These are phyloP conservation scores for Timema cristinae DNA, from an alignment of 2,888 invertebrate genomes.

Conservation along the genomic window DNA sequence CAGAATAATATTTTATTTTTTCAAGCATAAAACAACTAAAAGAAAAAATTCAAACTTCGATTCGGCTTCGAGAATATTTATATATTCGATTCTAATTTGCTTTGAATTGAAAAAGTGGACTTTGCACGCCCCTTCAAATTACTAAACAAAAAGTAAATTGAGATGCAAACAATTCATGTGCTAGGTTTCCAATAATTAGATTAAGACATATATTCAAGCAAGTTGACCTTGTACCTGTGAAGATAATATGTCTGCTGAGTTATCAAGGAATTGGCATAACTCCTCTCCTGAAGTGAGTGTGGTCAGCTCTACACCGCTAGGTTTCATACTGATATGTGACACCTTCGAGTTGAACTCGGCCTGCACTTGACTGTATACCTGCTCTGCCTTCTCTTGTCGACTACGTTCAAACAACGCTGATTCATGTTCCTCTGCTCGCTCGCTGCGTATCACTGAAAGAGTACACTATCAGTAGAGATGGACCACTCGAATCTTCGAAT, in stretches of 20 bases:
- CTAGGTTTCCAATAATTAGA: neutral
- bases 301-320: constrained; percentile 11
- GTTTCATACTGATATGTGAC: constrained; percentile 10
- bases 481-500: too few species aligned
- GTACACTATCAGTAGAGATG: too few species aligned
- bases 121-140: too few species aligned
- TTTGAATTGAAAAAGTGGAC: too few species aligned
- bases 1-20: too few species aligned
- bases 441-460: constrained; percentile 44
- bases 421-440: constrained; percentile 43
- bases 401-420: constrained; percentile 48
- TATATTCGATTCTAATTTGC: too few species aligned
- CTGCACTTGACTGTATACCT: constrained; percentile 51
- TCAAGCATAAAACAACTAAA: too few species aligned
- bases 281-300: constrained; percentile 30
- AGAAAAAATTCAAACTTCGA: too few species aligned
- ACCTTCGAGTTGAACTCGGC: constrained; percentile 42
- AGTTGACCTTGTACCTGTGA: constrained; percentile 28
- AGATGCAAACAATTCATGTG: neutral
- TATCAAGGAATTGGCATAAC: constrained; percentile 29
- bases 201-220: neutral
- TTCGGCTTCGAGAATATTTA: too few species aligned
- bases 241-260: constrained; percentile 28
- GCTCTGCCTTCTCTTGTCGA: constrained; percentile 48
- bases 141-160: neutral